These are phyloP conservation scores for Marronus borbonicus DNA, from an alignment of 2,888 invertebrate genomes.

Conservation along the genomic window DNA sequence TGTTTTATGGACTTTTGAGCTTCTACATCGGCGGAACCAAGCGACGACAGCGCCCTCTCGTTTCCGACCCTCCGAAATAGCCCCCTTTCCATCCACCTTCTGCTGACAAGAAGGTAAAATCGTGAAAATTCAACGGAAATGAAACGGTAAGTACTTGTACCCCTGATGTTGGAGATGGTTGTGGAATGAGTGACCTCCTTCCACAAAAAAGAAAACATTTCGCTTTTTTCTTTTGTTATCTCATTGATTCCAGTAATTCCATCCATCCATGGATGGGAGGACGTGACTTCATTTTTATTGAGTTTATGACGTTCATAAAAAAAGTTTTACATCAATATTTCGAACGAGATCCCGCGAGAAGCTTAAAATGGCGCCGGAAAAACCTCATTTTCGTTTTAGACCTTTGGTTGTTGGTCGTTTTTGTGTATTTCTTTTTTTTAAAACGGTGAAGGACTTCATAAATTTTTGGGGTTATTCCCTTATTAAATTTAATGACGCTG, in stretches of 20 bases:
- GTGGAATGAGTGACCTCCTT: neutral
- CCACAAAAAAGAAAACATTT: constrained; percentile 2
- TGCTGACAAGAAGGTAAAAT: neutral
- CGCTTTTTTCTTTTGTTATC: neutral
- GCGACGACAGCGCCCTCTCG: neutral
- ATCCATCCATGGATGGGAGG: neutral
- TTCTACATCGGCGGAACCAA: neutral
- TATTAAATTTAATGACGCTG: too few species aligned
- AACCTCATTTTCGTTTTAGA: neutral
- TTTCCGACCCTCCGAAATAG: neutral
- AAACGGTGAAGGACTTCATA: too few species aligned
- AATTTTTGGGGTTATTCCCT: too few species aligned
- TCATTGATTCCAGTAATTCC: constrained; percentile 7
- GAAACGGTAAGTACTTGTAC: neutral
- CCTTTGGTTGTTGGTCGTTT: too few species aligned
- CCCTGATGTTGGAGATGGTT: neutral
- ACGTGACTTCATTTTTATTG: constrained; percentile 42
- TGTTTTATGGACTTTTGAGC: constrained; percentile 26
- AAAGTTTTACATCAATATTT: constrained; percentile 40
- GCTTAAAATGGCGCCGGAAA: neutral
- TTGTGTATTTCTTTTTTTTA: too few species aligned
- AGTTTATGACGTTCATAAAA: constrained; percentile 39
- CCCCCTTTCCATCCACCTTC: too few species aligned
- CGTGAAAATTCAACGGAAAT: neutral
- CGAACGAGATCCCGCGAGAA: neutral